Evolutionary conservation across 1,140 invertebrate species (phyloP).

Genomic region (Fopius arisanus): DNA sequence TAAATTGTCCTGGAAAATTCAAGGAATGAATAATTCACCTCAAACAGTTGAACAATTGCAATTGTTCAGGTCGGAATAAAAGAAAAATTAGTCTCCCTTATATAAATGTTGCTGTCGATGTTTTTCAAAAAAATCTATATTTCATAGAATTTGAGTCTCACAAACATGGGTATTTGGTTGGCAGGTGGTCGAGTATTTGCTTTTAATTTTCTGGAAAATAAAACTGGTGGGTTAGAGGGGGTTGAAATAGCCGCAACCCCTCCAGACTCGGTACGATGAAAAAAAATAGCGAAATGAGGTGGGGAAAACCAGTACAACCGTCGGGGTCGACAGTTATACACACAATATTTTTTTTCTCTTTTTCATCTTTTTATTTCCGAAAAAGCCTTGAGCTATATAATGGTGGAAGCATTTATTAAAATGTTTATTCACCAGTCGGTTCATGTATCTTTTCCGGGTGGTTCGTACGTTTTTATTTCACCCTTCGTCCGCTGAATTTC

Average conservation of each 20-base stretch:
- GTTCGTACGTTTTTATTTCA: background rate
- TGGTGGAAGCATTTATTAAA: slow-evolving; percentile 41
- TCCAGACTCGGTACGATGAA: background rate
- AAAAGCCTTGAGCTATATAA: slow-evolving; percentile 12
- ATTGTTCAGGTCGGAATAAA: background rate
- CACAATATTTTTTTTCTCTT: slow-evolving; percentile 22
- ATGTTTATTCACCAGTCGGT: slow-evolving; percentile 39
- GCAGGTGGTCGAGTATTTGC: slow-evolving; percentile 24
- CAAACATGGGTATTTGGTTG: slow-evolving; percentile 16
- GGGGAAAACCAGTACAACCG: slow-evolving; percentile 16
- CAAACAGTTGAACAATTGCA: background rate
- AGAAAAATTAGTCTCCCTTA: too few relatives aligned
- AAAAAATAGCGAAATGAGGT: slow-evolving; percentile 7
- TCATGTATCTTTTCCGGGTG: background rate
- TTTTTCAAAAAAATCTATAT: background rate
- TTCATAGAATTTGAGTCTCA: slow-evolving; percentile 1
- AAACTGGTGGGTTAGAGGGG: slow-evolving; percentile 14
- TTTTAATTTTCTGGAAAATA: slow-evolving; percentile 27
- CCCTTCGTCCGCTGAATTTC: background rate
- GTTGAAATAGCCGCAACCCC: slow-evolving; percentile 5
- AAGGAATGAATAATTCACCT: too few relatives aligned
- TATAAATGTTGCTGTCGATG: too few relatives aligned
- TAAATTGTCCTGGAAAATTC: too few relatives aligned
- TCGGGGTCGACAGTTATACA: slow-evolving; percentile 7
- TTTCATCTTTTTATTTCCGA: background rate